Conservation (phyloP, 2,888 invertebrate genomes). For the Ypsolopha scabrella region DNA sequence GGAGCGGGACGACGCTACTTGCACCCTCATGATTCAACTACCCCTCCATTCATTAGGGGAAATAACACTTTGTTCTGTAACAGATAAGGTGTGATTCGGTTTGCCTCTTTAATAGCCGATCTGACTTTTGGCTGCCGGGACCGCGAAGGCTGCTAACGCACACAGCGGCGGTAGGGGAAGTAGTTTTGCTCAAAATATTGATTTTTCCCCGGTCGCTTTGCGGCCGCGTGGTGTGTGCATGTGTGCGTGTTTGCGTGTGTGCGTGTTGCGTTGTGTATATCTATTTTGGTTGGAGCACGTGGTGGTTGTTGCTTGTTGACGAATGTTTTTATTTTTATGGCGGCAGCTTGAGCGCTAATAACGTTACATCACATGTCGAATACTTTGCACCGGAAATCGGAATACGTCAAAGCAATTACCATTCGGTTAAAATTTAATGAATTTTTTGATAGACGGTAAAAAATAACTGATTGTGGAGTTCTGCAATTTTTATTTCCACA, state of each 20-base stretch:
- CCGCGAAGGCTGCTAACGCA: conserved; percentile 33
- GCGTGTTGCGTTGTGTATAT: conserved; percentile 33
- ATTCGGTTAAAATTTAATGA: too few species aligned
- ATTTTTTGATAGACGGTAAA: too few species aligned
- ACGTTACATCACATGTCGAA: conserved; percentile 31
- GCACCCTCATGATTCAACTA: conserved; percentile 54
- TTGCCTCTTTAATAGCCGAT: conserved; percentile 19
- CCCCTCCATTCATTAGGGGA: conserved; percentile 38
- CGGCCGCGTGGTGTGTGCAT: conserved; percentile 31
- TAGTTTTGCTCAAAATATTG: conserved; percentile 71
- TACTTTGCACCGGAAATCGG: not conserved
- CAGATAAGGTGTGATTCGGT: conserved; percentile 46
- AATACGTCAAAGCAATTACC: too few species aligned
- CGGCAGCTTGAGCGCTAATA: conserved; percentile 38
- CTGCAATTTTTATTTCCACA: too few species aligned
- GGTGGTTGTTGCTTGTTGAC: conserved; percentile 66
- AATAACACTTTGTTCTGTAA: conserved; percentile 43
- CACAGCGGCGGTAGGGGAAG: conserved; percentile 58
- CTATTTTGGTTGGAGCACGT: conserved; percentile 66
- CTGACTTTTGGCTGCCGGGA: conserved; percentile 22
- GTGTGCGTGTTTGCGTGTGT: conserved; percentile 22
- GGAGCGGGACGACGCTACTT: conserved; percentile 54
- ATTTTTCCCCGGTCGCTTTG: conserved; percentile 56
- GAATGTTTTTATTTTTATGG: conserved; percentile 64
- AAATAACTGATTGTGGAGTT: too few species aligned